Percentiles rank a stretch among this genome's conserved stretches.
Evolutionary conservation across 2,888 invertebrate genomes (phyloP).

Genomic region (Acrocera orbiculus): DNA sequence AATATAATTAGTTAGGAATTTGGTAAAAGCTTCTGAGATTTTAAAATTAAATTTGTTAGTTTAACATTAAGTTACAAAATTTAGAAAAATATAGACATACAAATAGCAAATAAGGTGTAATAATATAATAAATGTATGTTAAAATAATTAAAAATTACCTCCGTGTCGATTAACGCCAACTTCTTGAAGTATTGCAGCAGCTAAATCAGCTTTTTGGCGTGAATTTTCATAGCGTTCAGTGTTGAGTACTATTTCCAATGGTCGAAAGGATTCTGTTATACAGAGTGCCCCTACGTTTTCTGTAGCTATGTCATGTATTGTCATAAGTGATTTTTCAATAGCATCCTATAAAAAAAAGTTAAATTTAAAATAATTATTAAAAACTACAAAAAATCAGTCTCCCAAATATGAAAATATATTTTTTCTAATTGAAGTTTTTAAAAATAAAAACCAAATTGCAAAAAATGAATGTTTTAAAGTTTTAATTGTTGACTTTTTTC

Average conservation of each 20-base stretch:
- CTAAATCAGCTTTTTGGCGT: constrained; percentile 61
- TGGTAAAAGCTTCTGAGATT: neutral
- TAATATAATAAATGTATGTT: too few species aligned
- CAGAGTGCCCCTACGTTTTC: constrained; percentile 55
- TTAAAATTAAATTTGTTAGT: too few species aligned
- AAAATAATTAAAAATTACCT: constrained; percentile 33
- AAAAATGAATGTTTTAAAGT: too few species aligned
- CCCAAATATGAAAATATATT: neutral
- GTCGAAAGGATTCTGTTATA: constrained; percentile 49
- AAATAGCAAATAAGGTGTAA: too few species aligned
- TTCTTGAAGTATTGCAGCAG: constrained; percentile 56
- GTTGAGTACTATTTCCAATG: constrained; percentile 49
- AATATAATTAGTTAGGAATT: too few species aligned
- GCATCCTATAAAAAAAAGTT: constrained; percentile 31
- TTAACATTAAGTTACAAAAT: too few species aligned
- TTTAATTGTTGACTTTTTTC: too few species aligned
- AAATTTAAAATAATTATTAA: neutral
- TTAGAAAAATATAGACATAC: too few species aligned
- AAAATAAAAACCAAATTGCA: too few species aligned
- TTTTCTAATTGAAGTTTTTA: too few species aligned
- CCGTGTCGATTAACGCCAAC: constrained; percentile 47
- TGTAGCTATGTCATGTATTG: constrained; percentile 57
- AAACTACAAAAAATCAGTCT: neutral
- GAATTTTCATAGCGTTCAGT: constrained; percentile 56
- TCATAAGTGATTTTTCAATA: constrained; percentile 48